A percentile compares a stretch with the other conserved stretches of the same genome.
Evolutionary conservation across 2,888 invertebrate genomes (phyloP).

Genomic region (Barypeithes pellucidus): DNA sequence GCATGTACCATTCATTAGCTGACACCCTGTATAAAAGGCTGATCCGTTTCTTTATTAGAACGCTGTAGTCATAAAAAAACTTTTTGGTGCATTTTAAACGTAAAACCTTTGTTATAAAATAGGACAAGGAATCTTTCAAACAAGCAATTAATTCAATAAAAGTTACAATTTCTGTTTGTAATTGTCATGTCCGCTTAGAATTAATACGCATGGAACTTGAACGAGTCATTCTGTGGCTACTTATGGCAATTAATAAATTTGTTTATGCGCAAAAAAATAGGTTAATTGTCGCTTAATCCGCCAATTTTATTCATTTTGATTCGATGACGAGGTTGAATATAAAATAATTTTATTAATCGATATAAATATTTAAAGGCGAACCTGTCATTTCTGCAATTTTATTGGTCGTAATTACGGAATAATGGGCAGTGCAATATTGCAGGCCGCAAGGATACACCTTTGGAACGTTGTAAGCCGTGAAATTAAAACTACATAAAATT

Average conservation of each 20-base stretch:
- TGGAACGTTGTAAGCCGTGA: background rate
- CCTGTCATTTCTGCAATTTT: slow-evolving; percentile 29
- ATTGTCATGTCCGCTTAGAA: slow-evolving; percentile 23
- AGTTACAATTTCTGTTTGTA: slow-evolving; percentile 15
- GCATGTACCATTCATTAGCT: too few relatives aligned
- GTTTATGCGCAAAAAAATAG: slow-evolving; percentile 31
- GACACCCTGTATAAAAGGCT: too few relatives aligned
- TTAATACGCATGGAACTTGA: slow-evolving; percentile 14
- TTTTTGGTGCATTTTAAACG: background rate
- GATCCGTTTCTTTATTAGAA: too few relatives aligned
- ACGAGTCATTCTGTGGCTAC: slow-evolving; percentile 11
- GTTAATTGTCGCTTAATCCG: slow-evolving; percentile 26
- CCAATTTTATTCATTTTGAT: slow-evolving; percentile 21
- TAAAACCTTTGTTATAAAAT: slow-evolving; percentile 1
- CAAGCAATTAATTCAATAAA: slow-evolving; percentile 13
- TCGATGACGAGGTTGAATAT: slow-evolving; percentile 16
- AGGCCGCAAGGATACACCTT: slow-evolving; percentile 12
- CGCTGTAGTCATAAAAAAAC: too few relatives aligned
- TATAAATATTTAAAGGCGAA: slow-evolving; percentile 35
- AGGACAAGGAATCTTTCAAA: slow-evolving; percentile 16
- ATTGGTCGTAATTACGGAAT: slow-evolving; percentile 28
- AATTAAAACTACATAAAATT: background rate
- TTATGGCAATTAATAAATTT: slow-evolving; percentile 27
- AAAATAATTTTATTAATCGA: slow-evolving; percentile 5
- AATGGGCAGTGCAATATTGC: slow-evolving; percentile 28